Evolutionary conservation across 2,888 invertebrate genomes (phyloP).

Genomic region (Taphrorychus bicolor): DNA sequence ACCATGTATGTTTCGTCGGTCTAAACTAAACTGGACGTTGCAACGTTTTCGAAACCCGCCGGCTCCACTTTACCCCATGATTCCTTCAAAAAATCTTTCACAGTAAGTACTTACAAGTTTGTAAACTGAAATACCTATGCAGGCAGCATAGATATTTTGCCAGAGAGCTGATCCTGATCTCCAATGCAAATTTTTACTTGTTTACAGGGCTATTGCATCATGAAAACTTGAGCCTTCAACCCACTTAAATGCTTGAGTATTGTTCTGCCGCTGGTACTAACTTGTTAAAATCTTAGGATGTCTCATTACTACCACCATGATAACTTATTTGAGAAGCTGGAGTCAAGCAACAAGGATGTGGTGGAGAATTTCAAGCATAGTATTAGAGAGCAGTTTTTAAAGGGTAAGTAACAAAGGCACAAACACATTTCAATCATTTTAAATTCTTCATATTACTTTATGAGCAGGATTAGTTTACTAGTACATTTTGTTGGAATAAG

Average conservation of each 20-base stretch:
- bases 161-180: neutral
- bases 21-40: no score
- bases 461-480: no score
- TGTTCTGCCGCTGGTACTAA: neutral
- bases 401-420: conserved; percentile 69
- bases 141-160: neutral
- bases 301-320: conserved; percentile 48
- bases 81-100: neutral
- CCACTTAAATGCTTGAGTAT: neutral
- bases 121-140: neutral
- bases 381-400: conserved; percentile 74
- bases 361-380: conserved; percentile 73
- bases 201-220: neutral
- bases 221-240: neutral
- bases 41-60: neutral
- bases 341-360: conserved; percentile 71
- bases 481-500: no score
- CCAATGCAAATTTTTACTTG: neutral
- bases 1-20: neutral
- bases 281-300: conserved; percentile 44
- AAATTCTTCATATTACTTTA: no score
- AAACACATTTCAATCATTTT: no score
- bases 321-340: conserved; percentile 66
- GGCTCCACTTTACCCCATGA: neutral
- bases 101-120: neutral